phyloP scores from a whole-genome alignment of 2,888 invertebrate genomes.

The Pyrochroa serraticornis region DNA sequence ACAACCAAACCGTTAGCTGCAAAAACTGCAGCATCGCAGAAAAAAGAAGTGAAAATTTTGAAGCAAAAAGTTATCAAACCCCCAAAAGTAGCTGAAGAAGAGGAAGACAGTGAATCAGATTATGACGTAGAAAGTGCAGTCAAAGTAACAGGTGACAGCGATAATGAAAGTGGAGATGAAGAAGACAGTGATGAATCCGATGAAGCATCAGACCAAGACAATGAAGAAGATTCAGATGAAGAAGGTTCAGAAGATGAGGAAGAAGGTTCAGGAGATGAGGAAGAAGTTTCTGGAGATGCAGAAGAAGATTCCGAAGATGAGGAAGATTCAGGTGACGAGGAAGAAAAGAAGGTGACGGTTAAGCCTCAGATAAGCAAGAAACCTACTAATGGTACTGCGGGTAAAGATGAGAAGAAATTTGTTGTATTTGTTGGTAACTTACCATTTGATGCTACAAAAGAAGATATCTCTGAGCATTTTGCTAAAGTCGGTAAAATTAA shows the following conservation, averaged over 20 bases:
- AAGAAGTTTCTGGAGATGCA: too few species aligned
- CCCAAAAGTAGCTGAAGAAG: too few species aligned
- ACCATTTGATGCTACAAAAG: conserved; percentile 51
- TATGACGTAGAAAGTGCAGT: too few species aligned
- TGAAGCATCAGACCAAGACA: conserved; percentile 3
- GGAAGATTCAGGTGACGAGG: conserved; percentile 1
- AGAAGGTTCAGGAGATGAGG: conserved; percentile 5
- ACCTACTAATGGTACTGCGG: conserved; percentile 29
- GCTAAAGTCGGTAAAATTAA: conserved; percentile 54
- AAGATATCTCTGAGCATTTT: conserved; percentile 58
- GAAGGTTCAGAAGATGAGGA: neutral
- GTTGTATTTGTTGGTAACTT: conserved; percentile 60
- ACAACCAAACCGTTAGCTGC: neutral
- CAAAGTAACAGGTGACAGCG: too few species aligned
- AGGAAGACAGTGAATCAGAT: too few species aligned
- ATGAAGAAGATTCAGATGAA: conserved; percentile 11
- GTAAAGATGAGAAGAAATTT: conserved; percentile 44
- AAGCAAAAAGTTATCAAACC: neutral
- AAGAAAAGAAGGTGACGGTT: neutral
- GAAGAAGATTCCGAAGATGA: conserved; percentile 19
- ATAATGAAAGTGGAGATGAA: neutral
- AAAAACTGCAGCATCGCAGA: too few species aligned
- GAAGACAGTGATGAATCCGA: conserved; percentile 5
- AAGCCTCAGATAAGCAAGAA: conserved; percentile 1
- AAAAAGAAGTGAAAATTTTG: neutral